Evolutionary conservation across 2,888 invertebrate species (phyloP).

Genomic region (Deilephila porcellus): DNA sequence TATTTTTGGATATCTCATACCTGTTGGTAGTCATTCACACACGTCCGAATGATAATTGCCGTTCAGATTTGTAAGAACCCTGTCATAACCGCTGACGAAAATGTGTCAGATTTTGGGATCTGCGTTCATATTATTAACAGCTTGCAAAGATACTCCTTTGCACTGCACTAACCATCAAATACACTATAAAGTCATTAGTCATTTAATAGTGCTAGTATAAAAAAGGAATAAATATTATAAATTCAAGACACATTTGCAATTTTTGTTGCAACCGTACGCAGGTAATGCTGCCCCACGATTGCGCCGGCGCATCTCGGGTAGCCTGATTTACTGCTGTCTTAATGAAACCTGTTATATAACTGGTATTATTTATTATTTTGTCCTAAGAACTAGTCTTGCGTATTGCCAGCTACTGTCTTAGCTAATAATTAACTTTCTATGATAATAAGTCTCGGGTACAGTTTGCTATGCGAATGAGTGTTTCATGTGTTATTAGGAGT

Average conservation of each 20-base stretch:
- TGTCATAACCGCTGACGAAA: too few species aligned
- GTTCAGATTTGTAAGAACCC: too few species aligned
- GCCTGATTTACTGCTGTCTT: slow-evolving; percentile 80
- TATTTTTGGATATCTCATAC: too few species aligned
- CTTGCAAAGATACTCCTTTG: too few species aligned
- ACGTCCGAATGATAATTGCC: too few species aligned
- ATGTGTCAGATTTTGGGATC: too few species aligned
- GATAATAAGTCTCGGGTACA: slow-evolving; percentile 46
- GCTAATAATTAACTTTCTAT: slow-evolving; percentile 75
- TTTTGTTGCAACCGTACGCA: slow-evolving; percentile 37
- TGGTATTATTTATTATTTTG: slow-evolving; percentile 83
- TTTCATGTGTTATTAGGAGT: slow-evolving; percentile 1
- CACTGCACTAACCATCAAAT: too few species aligned
- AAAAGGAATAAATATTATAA: background rate
- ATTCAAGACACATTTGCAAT: slow-evolving; percentile 36
- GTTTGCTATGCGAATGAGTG: slow-evolving; percentile 9
- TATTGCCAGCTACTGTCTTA: slow-evolving; percentile 75
- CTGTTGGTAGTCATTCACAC: too few species aligned
- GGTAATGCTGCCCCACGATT: slow-evolving; percentile 42
- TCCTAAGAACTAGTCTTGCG: slow-evolving; percentile 68
- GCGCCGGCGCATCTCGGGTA: slow-evolving; percentile 62
- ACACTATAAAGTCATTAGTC: too few species aligned
- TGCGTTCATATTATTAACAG: too few species aligned
- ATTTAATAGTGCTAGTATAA: too few species aligned
- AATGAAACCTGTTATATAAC: slow-evolving; percentile 84